Evolutionary conservation across 2,797 vertebrate genomes (phyloP).

Genomic region (Selene dorsalis): DNA sequence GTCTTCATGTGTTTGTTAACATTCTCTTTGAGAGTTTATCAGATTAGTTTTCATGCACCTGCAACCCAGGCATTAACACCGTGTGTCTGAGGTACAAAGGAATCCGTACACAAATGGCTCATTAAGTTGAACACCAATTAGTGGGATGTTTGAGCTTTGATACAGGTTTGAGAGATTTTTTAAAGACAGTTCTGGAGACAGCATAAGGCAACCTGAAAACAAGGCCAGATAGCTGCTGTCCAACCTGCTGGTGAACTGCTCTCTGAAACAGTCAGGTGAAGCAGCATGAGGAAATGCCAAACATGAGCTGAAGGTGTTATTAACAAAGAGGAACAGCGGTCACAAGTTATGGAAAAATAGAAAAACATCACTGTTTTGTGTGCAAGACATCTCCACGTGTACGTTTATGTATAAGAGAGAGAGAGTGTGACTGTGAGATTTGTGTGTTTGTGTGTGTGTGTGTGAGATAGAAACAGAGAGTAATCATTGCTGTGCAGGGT

Average conservation of each 20-base stretch:
- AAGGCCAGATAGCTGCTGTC: slow-evolving; percentile 1
- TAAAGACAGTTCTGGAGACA: not conserved
- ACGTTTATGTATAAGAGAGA: slow-evolving; percentile 7
- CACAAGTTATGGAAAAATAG: not conserved
- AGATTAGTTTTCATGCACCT: not conserved
- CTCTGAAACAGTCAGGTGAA: slow-evolving; percentile 19
- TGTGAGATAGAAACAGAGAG: slow-evolving; percentile 45
- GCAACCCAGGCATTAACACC: slow-evolving; percentile 6
- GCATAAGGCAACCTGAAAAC: slow-evolving; percentile 11
- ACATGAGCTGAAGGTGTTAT: not conserved
- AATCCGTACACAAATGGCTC: slow-evolving; percentile 7
- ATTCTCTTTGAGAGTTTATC: slow-evolving; percentile 11
- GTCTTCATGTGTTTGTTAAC: not conserved
- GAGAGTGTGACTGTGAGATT: slow-evolving; percentile 8
- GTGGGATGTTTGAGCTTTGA: not conserved
- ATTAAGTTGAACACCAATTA: slow-evolving; percentile 36
- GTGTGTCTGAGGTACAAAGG: slow-evolving; percentile 16
- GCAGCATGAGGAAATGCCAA: slow-evolving; percentile 19
- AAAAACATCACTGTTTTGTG: slow-evolving; percentile 17
- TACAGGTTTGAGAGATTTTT: slow-evolving; percentile 6
- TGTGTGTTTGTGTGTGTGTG: slow-evolving; percentile 47
- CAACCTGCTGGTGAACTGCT: not conserved
- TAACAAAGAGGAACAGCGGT: not conserved
- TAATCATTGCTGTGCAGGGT: slow-evolving; percentile 65
- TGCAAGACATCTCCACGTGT: slow-evolving; percentile 6